Evolutionary conservation across 2,888 invertebrate genomes (phyloP).

Genomic region (Metacarcinus magister): DNA sequence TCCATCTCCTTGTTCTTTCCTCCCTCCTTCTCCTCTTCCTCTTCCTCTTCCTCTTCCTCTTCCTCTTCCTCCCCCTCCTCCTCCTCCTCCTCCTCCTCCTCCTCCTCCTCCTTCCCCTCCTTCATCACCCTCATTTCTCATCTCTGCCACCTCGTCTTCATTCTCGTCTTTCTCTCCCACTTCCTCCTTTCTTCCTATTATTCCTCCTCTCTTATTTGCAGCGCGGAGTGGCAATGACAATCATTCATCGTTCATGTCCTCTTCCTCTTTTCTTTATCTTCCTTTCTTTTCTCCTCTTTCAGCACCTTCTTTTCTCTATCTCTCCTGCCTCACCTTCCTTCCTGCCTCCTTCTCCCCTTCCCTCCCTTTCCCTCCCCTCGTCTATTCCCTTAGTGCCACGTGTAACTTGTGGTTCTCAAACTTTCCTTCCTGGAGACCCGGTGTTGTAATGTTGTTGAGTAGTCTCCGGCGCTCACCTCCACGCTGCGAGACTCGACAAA

Average conservation of each 20-base stretch:
- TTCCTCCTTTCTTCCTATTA: neutral
- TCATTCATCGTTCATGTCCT: neutral
- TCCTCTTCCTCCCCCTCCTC: no score
- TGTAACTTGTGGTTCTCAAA: neutral
- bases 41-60: no score
- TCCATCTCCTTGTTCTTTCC: no score
- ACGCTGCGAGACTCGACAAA: no score
- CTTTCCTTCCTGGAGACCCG: neutral
- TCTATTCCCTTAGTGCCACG: neutral
- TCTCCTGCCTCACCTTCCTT: neutral
- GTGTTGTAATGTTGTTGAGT: neutral
- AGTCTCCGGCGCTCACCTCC: no score
- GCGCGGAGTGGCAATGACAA: neutral
- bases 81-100: no score
- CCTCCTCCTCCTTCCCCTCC: no score
- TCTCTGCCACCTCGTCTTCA: no score
- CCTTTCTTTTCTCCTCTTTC: neutral
- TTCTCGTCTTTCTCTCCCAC: no score
- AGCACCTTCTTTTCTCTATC: neutral
- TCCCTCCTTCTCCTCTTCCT: no score
- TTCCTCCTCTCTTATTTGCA: slow-evolving; percentile 1
- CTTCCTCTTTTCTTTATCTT: neutral
- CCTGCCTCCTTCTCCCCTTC: neutral
- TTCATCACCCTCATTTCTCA: no score
- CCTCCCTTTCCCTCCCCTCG: neutral